Percentiles rank a stretch among this genome's conserved stretches.
phyloP scores from a whole-genome alignment of 2,797 vertebrate species.

The Sebastes alutus region DNA sequence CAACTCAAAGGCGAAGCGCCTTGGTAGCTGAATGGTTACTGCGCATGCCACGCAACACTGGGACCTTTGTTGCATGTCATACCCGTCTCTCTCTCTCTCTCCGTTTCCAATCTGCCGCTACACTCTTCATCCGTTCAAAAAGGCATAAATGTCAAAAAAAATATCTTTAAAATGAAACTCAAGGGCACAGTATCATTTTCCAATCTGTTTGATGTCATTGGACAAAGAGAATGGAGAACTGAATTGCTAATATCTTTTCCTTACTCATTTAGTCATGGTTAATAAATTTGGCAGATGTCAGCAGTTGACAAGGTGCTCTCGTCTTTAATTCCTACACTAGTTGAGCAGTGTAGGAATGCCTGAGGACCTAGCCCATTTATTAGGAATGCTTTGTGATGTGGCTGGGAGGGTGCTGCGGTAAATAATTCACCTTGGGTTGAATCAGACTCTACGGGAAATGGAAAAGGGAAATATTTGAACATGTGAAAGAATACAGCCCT shows the following conservation, averaged over 20 bases:
- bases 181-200: not conserved
- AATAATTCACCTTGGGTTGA: conserved; percentile 67
- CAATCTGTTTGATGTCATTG: conserved; percentile 1
- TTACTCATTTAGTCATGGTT: conserved; percentile 13
- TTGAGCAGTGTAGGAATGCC: conserved; percentile 35
- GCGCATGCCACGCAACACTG: not conserved
- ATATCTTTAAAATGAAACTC: not conserved
- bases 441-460: conserved; percentile 22
- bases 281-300: conserved; percentile 25
- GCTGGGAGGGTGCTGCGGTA: conserved; percentile 38
- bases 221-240: conserved; percentile 10
- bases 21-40: not conserved
- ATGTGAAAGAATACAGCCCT: conserved; percentile 3
- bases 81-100: not conserved
- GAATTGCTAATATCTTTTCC: not conserved
- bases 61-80: not conserved
- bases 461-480: conserved; percentile 20
- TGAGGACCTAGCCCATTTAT: conserved; percentile 55
- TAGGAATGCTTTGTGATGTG: conserved; percentile 71
- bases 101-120: not conserved
- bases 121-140: not conserved
- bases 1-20: not conserved
- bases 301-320: conserved; percentile 19
- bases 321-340: conserved; percentile 19
- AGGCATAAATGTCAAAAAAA: not conserved